Conservation (phyloP, 2,113 vertebrate species). For the Plecotus auritus region DNA sequence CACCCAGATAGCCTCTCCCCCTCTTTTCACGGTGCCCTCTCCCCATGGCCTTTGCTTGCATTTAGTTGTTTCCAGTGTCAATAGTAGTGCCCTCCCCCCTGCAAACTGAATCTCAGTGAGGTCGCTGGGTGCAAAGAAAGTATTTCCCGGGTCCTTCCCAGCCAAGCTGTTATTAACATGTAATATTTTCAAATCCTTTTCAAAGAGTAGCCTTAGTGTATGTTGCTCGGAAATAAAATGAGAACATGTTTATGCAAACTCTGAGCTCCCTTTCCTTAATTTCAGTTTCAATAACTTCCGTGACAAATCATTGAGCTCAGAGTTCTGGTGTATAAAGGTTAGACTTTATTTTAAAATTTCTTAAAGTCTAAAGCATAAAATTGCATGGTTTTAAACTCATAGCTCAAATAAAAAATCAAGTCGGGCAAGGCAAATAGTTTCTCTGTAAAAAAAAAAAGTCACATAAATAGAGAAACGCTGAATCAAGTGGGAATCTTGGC, state of each 20-base stretch:
- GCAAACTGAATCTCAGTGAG: background rate
- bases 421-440: constrained; percentile 5
- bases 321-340: background rate
- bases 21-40: background rate
- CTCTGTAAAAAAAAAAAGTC: constrained; percentile 12
- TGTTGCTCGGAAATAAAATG: background rate
- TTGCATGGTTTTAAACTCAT: background rate
- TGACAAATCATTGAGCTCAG: constrained; percentile 25
- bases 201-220: background rate
- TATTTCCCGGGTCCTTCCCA: background rate
- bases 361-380: constrained; percentile 21
- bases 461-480: constrained; percentile 24
- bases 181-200: background rate
- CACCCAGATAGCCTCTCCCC: background rate
- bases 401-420: constrained; percentile 44
- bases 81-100: background rate
- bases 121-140: background rate
- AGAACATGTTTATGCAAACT: background rate
- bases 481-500: constrained; percentile 44
- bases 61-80: background rate
- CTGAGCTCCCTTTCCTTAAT: background rate
- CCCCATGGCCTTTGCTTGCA: background rate
- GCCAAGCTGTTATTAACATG: background rate
- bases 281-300: background rate
- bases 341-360: background rate